A percentile compares a stretch with the other conserved stretches of the same genome.
Conservation (phyloP, 2,113 vertebrate genomes). For the Acanthisitta chloris region DNA sequence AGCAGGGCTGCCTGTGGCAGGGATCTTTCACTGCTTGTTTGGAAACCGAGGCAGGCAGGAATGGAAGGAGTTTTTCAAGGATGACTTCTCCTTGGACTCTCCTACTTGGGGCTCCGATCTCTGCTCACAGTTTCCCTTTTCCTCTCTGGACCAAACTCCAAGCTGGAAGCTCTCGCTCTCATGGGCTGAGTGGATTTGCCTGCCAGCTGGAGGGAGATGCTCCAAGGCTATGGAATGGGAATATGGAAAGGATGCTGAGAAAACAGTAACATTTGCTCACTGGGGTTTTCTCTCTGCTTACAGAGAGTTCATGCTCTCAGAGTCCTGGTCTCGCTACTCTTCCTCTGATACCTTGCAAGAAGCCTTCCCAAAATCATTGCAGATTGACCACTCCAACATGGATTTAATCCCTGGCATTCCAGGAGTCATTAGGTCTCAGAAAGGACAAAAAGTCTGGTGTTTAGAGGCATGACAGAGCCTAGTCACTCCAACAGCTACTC, state of each 20-base stretch:
- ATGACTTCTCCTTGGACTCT: conserved; percentile 57
- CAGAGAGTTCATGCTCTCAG: neutral
- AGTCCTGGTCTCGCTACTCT: neutral
- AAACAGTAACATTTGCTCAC: conserved; percentile 42
- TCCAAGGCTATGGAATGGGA: conserved; percentile 43
- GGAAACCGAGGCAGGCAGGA: conserved; percentile 61
- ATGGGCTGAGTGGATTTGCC: neutral
- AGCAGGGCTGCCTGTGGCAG: conserved; percentile 50
- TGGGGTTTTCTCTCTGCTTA: conserved; percentile 49
- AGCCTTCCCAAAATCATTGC: neutral
- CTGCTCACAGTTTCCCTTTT: conserved; percentile 69
- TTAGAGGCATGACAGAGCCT: neutral
- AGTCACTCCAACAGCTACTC: neutral
- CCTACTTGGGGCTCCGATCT: conserved; percentile 54
- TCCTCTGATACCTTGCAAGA: neutral
- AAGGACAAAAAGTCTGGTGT: neutral
- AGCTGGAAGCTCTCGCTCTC: conserved; percentile 53
- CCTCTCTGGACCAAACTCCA: conserved; percentile 48
- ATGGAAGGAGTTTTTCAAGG: conserved; percentile 73
- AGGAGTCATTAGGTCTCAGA: neutral
- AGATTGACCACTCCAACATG: neutral
- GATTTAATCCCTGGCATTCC: neutral
- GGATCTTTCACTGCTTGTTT: conserved; percentile 46
- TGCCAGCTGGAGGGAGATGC: conserved; percentile 44
- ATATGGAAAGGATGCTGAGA: conserved; percentile 63